These are phyloP conservation scores for Xestia sexstrigata DNA, from an alignment of 2,888 invertebrate genomes.

Conservation along the genomic window DNA sequence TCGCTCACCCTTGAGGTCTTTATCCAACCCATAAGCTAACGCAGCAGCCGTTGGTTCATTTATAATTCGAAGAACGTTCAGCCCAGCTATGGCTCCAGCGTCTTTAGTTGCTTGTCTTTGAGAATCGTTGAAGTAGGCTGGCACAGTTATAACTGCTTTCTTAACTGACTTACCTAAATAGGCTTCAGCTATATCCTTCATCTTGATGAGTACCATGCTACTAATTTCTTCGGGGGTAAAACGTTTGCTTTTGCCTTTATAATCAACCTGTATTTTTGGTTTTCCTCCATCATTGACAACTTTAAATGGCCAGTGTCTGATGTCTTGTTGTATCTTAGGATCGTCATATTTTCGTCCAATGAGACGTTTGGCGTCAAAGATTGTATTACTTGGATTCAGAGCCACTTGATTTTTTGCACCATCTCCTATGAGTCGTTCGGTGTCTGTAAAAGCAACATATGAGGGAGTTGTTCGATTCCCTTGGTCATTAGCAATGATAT, in stretches of 20 bases:
- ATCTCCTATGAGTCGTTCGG: conserved; percentile 92
- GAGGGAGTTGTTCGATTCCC: conserved; percentile 94
- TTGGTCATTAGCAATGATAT: conserved; percentile 92
- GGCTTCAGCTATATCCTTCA: conserved; percentile 92
- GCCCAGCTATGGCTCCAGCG: conserved; percentile 93
- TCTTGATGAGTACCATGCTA: conserved; percentile 91
- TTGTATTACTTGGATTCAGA: conserved; percentile 94
- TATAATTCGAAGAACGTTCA: conserved; percentile 95
- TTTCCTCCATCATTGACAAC: conserved; percentile 92
- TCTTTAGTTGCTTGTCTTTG: conserved; percentile 95
- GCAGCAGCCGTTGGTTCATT: conserved; percentile 96
- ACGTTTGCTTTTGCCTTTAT: conserved; percentile 91
- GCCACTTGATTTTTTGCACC: conserved; percentile 93
- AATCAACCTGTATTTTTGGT: conserved; percentile 92
- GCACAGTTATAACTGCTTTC: conserved; percentile 95
- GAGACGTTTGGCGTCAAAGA: conserved; percentile 95
- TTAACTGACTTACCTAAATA: conserved; percentile 92
- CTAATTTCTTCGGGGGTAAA: conserved; percentile 94
- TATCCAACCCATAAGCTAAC: conserved; percentile 93
- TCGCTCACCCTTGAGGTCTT: conserved; percentile 91
- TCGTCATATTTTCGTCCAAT: conserved; percentile 95
- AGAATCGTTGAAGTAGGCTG: conserved; percentile 94
- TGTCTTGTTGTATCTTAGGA: conserved; percentile 93
- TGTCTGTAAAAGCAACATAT: conserved; percentile 93
- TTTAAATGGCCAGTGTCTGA: conserved; percentile 96